Evolutionary conservation across 2,113 vertebrate species (phyloP).

Genomic region (Planiliza haematocheilus): DNA sequence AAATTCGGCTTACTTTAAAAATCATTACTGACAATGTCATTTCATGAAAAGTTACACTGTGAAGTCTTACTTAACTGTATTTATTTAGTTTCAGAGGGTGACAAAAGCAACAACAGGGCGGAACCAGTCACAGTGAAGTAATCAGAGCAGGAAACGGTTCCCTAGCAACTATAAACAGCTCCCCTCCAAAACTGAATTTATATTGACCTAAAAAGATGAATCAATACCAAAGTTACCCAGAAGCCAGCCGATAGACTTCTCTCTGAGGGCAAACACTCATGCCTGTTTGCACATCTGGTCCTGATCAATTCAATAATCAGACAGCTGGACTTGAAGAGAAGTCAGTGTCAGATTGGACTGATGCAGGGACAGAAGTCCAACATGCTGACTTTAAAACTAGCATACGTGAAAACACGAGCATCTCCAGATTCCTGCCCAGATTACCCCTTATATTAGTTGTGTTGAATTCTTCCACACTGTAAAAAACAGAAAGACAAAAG

Average conservation of each 20-base stretch:
- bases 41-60: neutral
- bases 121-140: constrained; percentile 16
- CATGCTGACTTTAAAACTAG: neutral
- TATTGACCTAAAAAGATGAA: neutral
- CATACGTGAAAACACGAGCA: neutral
- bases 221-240: neutral
- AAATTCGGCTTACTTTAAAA: too few relatives aligned
- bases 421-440: constrained; percentile 11
- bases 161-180: neutral
- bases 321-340: neutral
- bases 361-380: neutral
- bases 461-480: neutral
- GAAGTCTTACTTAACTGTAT: constrained; percentile 9
- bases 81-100: constrained; percentile 50
- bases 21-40: too few relatives aligned
- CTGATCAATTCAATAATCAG: neutral
- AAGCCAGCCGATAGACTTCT: neutral
- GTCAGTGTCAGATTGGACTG: neutral
- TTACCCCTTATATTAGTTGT: neutral
- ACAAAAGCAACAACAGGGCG: constrained; percentile 12
- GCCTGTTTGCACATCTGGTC: too few relatives aligned
- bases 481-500: constrained; percentile 29
- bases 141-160: constrained; percentile 25
- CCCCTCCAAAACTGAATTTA: neutral
- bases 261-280: too few relatives aligned